Base-by-base conservation (phyloP, 2,113 vertebrate genomes). In the Myrmecobius fasciatus region DNA sequence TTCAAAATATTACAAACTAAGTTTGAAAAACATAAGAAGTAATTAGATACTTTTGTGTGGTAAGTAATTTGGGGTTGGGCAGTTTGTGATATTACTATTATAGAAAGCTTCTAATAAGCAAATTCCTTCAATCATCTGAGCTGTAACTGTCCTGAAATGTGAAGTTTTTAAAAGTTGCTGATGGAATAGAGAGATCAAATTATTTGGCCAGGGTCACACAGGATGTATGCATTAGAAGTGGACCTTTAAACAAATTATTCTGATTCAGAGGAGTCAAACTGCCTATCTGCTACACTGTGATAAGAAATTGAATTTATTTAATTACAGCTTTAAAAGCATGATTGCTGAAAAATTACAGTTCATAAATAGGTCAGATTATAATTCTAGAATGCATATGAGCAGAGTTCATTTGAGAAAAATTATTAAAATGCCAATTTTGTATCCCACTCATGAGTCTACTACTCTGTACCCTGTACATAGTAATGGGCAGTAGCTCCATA, bases 271-370 rank as follows among this genome's bases (percentile, higher is more conserved):
- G 43, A 83, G 67, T 83, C 67, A n/a, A 43, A 43, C 92, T 92
- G 97, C 67, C 46, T 14, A n/a, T 26, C 26, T 95, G 52, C n/a
- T 90, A 20, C 8, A 75, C 75, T 90, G 56, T 8, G 90, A 91
- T 90, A 90, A 94, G 75, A 96, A 92, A 75, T 91, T 92, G 89
- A 0, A 51, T 94, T 95, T 52, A 48, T 53, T 95, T 95, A 91
- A 67, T 36, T 28, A 60, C 8, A 53, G 56, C 96, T 75, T 92
- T 95, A 53, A 94, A 96, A 95, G 93, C 43, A 96, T 90, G 95
- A 93, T 46, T 36, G 6, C 89, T 91, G 89, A 91, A 91, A 94
- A 46, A 31, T 89, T 91, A 90, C 92, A 92, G 56, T 22, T 3
- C 95, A 89, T 67, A 54, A 92, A 92, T 88, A 91, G 93, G 75